Base-by-base conservation (phyloP, 2,888 invertebrate genomes). In the Agrypnus murinus region DNA sequence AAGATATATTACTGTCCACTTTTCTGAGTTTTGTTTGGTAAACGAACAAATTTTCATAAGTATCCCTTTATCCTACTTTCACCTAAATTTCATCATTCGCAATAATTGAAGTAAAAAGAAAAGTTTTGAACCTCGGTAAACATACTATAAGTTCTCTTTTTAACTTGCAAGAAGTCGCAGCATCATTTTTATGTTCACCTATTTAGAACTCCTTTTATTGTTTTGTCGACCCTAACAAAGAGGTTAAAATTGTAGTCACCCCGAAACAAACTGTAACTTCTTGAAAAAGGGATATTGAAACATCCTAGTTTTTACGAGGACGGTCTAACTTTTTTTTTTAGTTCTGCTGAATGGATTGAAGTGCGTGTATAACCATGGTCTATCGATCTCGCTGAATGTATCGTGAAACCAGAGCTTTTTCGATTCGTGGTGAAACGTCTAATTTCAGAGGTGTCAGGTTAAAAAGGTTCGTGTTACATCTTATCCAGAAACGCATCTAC, bases 401-500 rank as follows among this genome's bases (percentile, higher is more conserved):
- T 63, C 50, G 25, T 17, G 46, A 62, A 62, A 62, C 50, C 50
- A 19, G 31, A 50, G 31, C 50, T 10, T 25, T 25, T 25, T 8
- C 50, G 50, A 50, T 50, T 50, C 50, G 34, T n/a, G 36, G 34
- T n/a, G 36, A 31, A 60, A 60, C 48, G 46, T 62, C 62, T 62
- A 62, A 62, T 62, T 62, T 48, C 36, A 46, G 62, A 32, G 62
- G 62, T 62, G 62, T 62, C 62, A 48, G 45, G 62, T 62, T 62
- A 46, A 62, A 50, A 46, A 36, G 14, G 62, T 60, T 62, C 62
- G 19, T 17, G 62, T 62, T 62, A 62, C 62, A 62, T 45, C 32
- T 50, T 50, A 31, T 50, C 50, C 31, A 14, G 31, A 25, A 25
- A n/a, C 32, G 46, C 32, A 62, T 62, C 62, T 62, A 34, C 62